Evolutionary conservation across 2,888 invertebrate genomes (phyloP), one percentile per base, ranked within the genome.

Genomic region (Platypus cylindrus): DNA sequence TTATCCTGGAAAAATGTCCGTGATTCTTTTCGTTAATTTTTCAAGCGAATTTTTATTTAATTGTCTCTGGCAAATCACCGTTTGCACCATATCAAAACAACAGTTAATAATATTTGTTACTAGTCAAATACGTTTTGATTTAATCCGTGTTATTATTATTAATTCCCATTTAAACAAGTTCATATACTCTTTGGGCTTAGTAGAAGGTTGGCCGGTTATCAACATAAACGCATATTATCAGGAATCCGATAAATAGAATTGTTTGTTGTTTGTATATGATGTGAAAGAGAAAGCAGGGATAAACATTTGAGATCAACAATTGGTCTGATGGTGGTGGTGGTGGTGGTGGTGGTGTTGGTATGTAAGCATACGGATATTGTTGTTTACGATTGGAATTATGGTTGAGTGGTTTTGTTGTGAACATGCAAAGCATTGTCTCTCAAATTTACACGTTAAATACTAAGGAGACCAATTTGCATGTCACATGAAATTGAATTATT

Each of bases 291-390:
- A n/a, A n/a, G n/a, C n/a, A 48, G 48, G 46, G 48, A 43, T 48
- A 56, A 57, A 55, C 52, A 55, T 47, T 49, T 42, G 51, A 48
- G 48, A 52, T 49, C 52, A 53, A 55, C 52, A 56, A 50, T 51
- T 53, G 52, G 46, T 48, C 40, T 45, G 35, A 47, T 39, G 46
- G 40, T 46, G 44, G n/a, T n/a, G n/a, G n/a, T n/a, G n/a, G n/a
- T n/a, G n/a, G n/a, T n/a, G n/a, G n/a, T n/a, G n/a, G n/a, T n/a
- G n/a, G n/a, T n/a, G n/a, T n/a, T n/a, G n/a, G n/a, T n/a, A n/a
- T 41, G 42, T 33, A 34, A 46, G 46, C 47, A 51, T 49, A 49
- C 49, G 52, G 48, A 47, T 48, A 49, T 45, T 46, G 40, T 31
- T 55, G 51, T 55, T 55, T 51, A 50, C 51, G 45, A 48, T 51